Evolutionary conservation across 1,140 invertebrate species (phyloP).

Genomic region (Papilio xuthus): DNA sequence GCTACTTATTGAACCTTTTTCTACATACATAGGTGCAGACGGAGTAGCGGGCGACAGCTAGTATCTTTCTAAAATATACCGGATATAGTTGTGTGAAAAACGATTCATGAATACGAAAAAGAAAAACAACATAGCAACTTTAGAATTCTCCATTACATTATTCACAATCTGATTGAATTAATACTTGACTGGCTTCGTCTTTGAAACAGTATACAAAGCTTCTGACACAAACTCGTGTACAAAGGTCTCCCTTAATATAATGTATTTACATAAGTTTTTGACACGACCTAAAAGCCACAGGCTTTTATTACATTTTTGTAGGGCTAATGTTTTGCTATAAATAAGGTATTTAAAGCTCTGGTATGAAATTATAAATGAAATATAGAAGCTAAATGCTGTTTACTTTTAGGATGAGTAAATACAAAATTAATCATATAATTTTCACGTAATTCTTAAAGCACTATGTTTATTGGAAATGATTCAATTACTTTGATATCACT

Average conservation of each 20-base stretch:
- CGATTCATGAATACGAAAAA: not conserved
- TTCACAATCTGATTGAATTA: constrained; percentile 18
- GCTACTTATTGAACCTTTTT: too few relatives aligned
- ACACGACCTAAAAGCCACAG: not conserved
- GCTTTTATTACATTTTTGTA: constrained; percentile 1
- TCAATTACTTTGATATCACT: too few relatives aligned
- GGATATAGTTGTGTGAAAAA: not conserved
- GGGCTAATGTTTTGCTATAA: not conserved
- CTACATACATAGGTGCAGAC: too few relatives aligned
- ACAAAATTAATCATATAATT: not conserved
- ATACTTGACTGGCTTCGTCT: constrained; percentile 3
- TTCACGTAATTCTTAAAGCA: not conserved
- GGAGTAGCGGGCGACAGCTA: too few relatives aligned
- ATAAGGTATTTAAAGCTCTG: not conserved
- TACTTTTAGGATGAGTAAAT: not conserved
- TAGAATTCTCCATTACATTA: not conserved
- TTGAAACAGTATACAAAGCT: not conserved
- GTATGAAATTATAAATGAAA: not conserved
- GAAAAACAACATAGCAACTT: not conserved
- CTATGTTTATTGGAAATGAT: too few relatives aligned
- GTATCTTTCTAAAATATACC: too few relatives aligned
- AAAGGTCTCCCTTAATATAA: not conserved
- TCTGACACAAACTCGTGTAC: not conserved
- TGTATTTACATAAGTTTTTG: constrained; percentile 11
- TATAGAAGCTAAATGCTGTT: not conserved